A percentile compares a stretch with the other conserved stretches of the same genome.
These are phyloP conservation scores for Ephestia elutella DNA, from an alignment of 1,140 invertebrate genomes.

Conservation along the genomic window DNA sequence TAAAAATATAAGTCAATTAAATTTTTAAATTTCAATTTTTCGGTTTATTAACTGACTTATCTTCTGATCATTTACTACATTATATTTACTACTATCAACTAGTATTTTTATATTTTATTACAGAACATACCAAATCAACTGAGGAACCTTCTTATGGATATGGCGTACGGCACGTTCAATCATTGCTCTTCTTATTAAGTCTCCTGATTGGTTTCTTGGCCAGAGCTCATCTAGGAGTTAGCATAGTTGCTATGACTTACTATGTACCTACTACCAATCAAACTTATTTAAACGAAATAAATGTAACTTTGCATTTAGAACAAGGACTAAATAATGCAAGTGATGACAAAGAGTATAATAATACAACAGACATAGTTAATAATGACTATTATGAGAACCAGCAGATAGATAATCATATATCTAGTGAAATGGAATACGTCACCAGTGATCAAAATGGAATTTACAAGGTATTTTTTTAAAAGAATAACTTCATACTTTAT, in stretches of 20 bases:
- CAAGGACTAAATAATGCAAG: not conserved
- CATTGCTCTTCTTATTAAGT: constrained; percentile 76
- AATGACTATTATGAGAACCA: no score
- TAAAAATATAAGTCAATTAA: no score
- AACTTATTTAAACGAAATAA: not conserved
- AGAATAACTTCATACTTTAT: no score
- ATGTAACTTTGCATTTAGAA: not conserved
- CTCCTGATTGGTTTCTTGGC: constrained; percentile 77
- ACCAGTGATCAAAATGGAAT: constrained; percentile 21
- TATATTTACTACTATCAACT: no score
- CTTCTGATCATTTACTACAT: no score
- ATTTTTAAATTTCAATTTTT: no score
- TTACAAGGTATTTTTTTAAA: constrained; percentile 21
- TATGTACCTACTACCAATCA: not conserved
- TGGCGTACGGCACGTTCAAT: constrained; percentile 79
- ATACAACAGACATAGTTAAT: no score
- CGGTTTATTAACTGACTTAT: no score
- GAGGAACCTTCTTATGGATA: constrained; percentile 29
- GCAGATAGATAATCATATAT: not conserved
- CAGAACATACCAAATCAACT: no score
- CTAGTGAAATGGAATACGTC: not conserved
- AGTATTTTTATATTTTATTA: no score
- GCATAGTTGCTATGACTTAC: constrained; percentile 80
- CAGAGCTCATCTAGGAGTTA: constrained; percentile 79
- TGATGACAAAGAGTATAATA: not conserved